phyloP scores from a whole-genome alignment of 2,888 invertebrate species.

The Cheilosia impressa region DNA sequence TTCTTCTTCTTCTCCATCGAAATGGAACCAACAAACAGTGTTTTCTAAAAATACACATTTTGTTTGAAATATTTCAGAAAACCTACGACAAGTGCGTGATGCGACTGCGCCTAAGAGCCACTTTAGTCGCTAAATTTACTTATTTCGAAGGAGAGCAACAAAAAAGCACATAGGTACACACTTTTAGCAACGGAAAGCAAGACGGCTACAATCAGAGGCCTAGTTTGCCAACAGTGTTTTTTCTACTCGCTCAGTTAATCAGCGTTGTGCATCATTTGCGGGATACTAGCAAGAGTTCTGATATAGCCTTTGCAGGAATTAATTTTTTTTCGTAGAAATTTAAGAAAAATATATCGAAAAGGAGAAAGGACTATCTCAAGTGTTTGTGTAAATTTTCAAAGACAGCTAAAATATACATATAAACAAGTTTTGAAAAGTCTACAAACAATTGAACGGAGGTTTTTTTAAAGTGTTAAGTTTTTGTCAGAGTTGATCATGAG shows the following conservation, averaged over 20 bases:
- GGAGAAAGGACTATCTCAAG: not conserved
- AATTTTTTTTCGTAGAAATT: conserved; percentile 14
- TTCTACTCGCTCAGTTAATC: conserved; percentile 44
- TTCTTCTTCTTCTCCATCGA: conserved; percentile 2
- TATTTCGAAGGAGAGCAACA: conserved; percentile 49
- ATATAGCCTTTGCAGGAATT: not conserved
- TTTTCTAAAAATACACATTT: conserved; percentile 53
- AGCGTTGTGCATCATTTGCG: conserved; percentile 61
- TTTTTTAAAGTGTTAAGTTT: not conserved
- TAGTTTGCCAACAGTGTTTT: conserved; percentile 31
- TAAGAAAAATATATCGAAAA: not conserved
- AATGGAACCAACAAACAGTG: conserved; percentile 43
- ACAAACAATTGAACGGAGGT: not conserved
- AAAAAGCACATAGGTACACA: conserved; percentile 31
- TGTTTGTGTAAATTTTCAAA: conserved; percentile 15
- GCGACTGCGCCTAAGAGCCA: conserved; percentile 63
- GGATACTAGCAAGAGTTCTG: conserved; percentile 18
- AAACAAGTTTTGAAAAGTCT: not conserved
- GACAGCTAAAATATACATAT: not conserved
- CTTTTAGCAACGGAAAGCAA: conserved; percentile 32
- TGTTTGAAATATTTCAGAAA: conserved; percentile 14
- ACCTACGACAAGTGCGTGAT: conserved; percentile 45
- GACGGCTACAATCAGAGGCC: conserved; percentile 2
- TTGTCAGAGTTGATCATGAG: conserved; percentile 2
- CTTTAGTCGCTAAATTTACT: conserved; percentile 62